Base-by-base conservation (phyloP, 1,140 invertebrate genomes). In the Nylanderia fulva region DNA sequence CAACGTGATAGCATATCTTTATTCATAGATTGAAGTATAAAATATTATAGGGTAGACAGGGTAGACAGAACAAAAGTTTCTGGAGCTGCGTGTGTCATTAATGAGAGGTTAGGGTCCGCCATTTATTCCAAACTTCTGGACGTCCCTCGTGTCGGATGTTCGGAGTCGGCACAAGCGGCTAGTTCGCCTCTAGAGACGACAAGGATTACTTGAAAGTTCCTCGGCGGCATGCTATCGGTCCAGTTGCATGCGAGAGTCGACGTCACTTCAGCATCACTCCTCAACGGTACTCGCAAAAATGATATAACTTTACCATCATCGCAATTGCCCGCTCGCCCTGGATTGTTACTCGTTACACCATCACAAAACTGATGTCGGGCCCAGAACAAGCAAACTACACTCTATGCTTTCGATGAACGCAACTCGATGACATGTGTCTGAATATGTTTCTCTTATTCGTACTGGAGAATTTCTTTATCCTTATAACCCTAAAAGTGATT, bases 151-250 rank as follows among this genome's bases (percentile, higher is more conserved):
- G 58, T 58, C 42, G 71, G 68, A 48, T 58, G 68, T 21, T 61
- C 24, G 79, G 45, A 76, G 42, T 63, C 45, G 45, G 48, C 45
- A n/a, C n/a, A 52, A 80, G 52, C 52, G 68, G 36, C 42, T 36
- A 42, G 29, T 8, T 68, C 29, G 61, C 61, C 74, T 85, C 60
- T 66, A 61, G 83, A 42, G 48, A 85, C 84, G 64, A 83, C 66
- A 56, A 85, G 63, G 84, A 63, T 85, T 76, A 80, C 84, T 82
- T 72, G 84, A 82, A 82, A 82, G 84, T 83, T 85, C 68, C 75
- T 29, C 61, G 66, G 52, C 61, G 74, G 77, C 76, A 39, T 68
- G 77, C 66, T 69, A 54, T 48, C 39, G 66, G 61, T 68, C 27
- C 66, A 72, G 54, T 36, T 52, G 66, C 60, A 52, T 68, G 66